Evolutionary conservation across 1,140 invertebrate genomes (phyloP), one percentile per base, ranked within the genome.

Genomic region (Drosophila arawakana): DNA sequence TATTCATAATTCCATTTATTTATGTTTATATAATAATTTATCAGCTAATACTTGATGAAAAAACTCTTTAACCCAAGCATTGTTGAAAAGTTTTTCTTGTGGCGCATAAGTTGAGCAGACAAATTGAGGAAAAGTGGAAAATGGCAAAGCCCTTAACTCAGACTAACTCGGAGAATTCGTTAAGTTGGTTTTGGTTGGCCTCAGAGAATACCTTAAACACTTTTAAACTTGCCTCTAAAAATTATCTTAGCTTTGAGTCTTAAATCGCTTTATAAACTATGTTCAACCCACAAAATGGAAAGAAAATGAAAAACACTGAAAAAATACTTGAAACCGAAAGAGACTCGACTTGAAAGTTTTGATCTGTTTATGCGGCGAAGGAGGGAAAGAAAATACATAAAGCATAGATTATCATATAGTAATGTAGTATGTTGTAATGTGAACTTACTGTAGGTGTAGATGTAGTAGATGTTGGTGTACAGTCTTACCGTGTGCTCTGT

Each of bases 81-180:
- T 80, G 80, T 77, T 86, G 80, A 80, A 88, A 80, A 80, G 76
- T 88, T 76, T 60, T 9, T 52, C 21, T 59, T 11, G 21, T 52
- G 49, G 69, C 60, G 13, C 37, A 41, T 41, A 43, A 73, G 46
- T 39, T 57, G 52, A 61, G 47, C 18, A 57, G 46, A 37, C 39
- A 18, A 21, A n/a, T 10, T 21, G 18, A 21, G 1, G 18, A 21
- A 21, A 21, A 30, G 18, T 21, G 15, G 11, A 34, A 35, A 50
- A 37, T 58, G n/a, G 34, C 30, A 49, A 52, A 13, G 37, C 35
- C 57, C n/a, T 60, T 3, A 50, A 54, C 34, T 44, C 43, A 44
- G 55, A 67, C 52, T n/a, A 50, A 78, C 60, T 72, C 61, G 60
- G 57, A 50, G 18, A 41, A 10, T 61, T 54, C 62, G 37, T 57